These are phyloP conservation scores for Phalera bucephala DNA, from an alignment of 2,888 invertebrate genomes.

Conservation along the genomic window DNA sequence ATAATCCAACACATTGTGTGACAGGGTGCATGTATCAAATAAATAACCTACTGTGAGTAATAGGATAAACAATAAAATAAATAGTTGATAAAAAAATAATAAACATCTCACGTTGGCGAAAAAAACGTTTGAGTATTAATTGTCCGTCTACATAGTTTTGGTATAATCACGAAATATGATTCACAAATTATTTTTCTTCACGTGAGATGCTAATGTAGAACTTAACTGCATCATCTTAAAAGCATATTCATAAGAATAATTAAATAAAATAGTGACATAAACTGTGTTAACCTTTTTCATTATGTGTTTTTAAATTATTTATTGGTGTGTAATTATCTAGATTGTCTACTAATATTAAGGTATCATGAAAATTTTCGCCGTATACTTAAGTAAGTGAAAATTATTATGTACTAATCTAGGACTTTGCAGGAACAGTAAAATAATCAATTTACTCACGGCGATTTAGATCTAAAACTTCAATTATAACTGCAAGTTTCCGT, in stretches of 20 bases:
- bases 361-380: too few species aligned
- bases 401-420: neutral
- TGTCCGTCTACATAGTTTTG: too few species aligned
- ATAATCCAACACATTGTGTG: constrained; percentile 71
- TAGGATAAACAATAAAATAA: constrained; percentile 33
- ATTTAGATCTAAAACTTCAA: too few species aligned
- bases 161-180: too few species aligned
- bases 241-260: constrained; percentile 30
- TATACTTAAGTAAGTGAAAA: constrained; percentile 10
- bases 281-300: constrained; percentile 25
- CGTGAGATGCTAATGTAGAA: constrained; percentile 26
- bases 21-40: constrained; percentile 79
- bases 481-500: too few species aligned
- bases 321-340: constrained; percentile 37
- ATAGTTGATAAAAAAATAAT: constrained; percentile 31
- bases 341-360: constrained; percentile 15
- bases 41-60: constrained; percentile 43
- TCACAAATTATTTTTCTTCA: constrained; percentile 16
- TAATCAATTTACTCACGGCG: neutral
- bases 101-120: constrained; percentile 17
- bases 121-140: constrained; percentile 8
- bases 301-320: constrained; percentile 29
- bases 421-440: constrained; percentile 1
- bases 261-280: constrained; percentile 23
- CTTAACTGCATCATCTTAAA: constrained; percentile 38